Evolutionary conservation across 2,113 vertebrate genomes (phyloP).

Genomic region (Thoracochromis brauschi): DNA sequence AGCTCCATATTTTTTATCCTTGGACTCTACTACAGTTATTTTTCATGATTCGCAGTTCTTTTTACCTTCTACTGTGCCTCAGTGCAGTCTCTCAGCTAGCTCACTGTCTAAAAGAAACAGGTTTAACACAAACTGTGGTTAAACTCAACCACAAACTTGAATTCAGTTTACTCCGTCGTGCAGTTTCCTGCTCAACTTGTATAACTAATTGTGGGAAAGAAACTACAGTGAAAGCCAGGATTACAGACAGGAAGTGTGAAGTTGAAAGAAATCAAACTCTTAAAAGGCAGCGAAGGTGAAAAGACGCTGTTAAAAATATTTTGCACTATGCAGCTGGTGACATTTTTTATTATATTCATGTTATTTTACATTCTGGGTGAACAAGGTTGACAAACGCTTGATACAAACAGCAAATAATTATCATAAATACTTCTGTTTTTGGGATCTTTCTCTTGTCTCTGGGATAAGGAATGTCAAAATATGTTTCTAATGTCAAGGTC

Average conservation of each 20-base stretch:
- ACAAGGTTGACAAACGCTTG: accelerated
- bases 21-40: neutral
- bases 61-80: neutral
- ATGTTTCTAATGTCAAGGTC: neutral
- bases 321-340: accelerated
- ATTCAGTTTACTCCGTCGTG: neutral
- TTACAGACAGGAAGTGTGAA: neutral
- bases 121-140: neutral
- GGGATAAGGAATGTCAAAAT: neutral
- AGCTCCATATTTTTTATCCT: neutral
- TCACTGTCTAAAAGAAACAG: neutral
- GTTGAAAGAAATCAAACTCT: accelerated
- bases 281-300: accelerated
- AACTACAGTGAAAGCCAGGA: neutral
- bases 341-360: neutral
- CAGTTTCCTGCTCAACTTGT: neutral
- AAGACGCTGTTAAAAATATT: neutral
- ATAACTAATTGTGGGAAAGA: neutral
- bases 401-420: neutral
- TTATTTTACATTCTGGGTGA: neutral
- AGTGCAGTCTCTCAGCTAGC: neutral
- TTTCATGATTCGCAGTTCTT: accelerated
- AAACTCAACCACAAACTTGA: neutral
- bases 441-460: neutral
- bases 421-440: neutral